Evolutionary conservation across 1,140 invertebrate species (phyloP), one percentile per base, ranked within the genome.

Genomic region (Leguminivora glycinivorella): DNA sequence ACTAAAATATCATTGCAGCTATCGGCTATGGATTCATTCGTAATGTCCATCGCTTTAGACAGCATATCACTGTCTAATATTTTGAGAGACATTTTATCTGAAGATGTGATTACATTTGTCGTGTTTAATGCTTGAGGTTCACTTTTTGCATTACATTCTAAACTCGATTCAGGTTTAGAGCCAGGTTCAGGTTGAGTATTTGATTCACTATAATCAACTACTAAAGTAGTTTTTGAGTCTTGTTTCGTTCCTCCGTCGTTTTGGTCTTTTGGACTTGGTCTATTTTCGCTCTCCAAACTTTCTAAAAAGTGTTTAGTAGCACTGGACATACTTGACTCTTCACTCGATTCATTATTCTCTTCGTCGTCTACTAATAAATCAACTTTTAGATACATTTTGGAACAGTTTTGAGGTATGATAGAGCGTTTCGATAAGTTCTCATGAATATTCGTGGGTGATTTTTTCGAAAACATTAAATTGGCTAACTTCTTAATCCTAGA

Each of bases 1-100:
- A n/a, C 73, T 19, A 77, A 69, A 56, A 83, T 72, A 67, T 68
- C 69, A 70, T 26, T 76, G 2, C 56, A 31, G 2, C 71, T 77
- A 6, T 70, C 70, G 22, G 67, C 73, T 25, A 29, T 68, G 63
- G 70, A 74, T 29, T 71, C 70, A 52, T 67, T 68, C 9, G 73
- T 56, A 67, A 58, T 66, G 19, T 73, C 63, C 12, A 69, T 72
- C 70, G 58, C 56, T 31, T 75, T 58, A 4, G 71, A 26, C n/a
- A n/a, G n/a, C n/a, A n/a, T 22, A 72, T 3, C 26, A 71, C 22
- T 70, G 19, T 73, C 19, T 22, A 22, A 22, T 22, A 9, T 22
- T 9, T 1, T 22, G 19, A 1, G n/a, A 52, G 43, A 19, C 5
- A n/a, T 52, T 22, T 52, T 22, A 52, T 7, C 9, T 0, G 43